Evolutionary conservation across 2,797 vertebrate species (phyloP).

Genomic region (Mycteria americana): DNA sequence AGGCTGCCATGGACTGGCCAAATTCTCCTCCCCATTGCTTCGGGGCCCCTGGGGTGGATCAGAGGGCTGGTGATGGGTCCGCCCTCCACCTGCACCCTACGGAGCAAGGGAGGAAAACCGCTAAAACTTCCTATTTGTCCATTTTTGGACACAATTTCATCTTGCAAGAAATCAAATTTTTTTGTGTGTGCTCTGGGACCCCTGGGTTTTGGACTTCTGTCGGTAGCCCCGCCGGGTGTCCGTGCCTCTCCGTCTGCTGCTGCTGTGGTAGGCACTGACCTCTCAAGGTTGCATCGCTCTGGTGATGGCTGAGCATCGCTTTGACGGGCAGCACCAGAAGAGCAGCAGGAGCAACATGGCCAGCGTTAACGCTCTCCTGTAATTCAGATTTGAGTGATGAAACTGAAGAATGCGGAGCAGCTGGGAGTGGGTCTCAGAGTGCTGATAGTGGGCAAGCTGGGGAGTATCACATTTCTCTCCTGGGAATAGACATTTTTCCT

Average conservation of each 20-base stretch:
- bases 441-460: conserved; percentile 66
- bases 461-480: conserved; percentile 68
- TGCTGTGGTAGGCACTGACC: fast-evolving
- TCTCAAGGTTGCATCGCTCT: neutral
- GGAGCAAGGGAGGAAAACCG: neutral
- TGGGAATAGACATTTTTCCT: conserved; percentile 56
- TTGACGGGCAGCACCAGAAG: conserved; percentile 28
- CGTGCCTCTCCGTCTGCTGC: neutral
- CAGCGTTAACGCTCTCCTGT: neutral
- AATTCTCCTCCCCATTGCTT: neutral
- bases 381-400: conserved; percentile 58
- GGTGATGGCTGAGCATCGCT: conserved; percentile 2
- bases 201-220: neutral
- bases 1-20: neutral
- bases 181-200: neutral
- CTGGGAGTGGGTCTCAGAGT: conserved; percentile 65
- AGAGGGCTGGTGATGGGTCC: neutral
- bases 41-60: fast-evolving
- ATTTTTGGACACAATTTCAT: neutral
- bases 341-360: conserved; percentile 46
- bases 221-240: fast-evolving
- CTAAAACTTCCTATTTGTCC: neutral
- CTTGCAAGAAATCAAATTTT: neutral
- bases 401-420: conserved; percentile 64
- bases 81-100: fast-evolving